Evolutionary conservation across 37 sponge, comb jelly and placozoan genomes (phyloP).

Genomic region (Chondrilla cf. caribensis): DNA sequence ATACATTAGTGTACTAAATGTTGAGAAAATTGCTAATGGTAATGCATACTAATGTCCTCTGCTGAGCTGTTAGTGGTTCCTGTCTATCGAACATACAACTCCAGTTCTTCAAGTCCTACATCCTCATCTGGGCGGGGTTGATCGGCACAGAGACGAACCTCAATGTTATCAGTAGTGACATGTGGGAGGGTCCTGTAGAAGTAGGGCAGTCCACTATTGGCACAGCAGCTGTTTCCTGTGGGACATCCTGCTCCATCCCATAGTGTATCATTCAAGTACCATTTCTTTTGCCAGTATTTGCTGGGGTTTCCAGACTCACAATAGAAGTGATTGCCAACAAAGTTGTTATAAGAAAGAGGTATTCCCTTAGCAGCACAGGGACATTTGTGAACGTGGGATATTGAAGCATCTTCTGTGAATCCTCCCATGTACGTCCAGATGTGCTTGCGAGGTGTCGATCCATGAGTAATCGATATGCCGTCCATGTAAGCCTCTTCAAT

Average conservation of each 20-base stretch:
- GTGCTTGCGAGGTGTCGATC: not conserved
- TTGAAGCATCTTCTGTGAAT: not conserved
- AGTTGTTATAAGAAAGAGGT: not conserved
- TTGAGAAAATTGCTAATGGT: too few species aligned
- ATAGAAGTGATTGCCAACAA: slow-evolving; percentile 5
- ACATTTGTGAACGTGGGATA: not conserved
- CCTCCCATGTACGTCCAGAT: not conserved
- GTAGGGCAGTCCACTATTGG: slow-evolving; percentile 4
- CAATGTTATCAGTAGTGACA: slow-evolving; percentile 16
- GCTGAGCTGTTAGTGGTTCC: too few species aligned
- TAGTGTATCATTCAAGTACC: not conserved
- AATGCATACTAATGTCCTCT: too few species aligned
- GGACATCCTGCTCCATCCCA: slow-evolving; percentile 30
- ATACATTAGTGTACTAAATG: too few species aligned
- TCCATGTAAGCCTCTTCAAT: not conserved
- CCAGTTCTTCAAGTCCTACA: not conserved
- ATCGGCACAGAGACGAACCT: not conserved
- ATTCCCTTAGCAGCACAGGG: not conserved
- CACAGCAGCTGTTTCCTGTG: slow-evolving; percentile 3
- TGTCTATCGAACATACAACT: not conserved
- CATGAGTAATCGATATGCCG: not conserved
- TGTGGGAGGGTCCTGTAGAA: slow-evolving; percentile 1
- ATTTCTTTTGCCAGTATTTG: not conserved
- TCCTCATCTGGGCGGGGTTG: not conserved
- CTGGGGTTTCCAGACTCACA: not conserved